These are phyloP conservation scores for Tanypteryx hageni DNA, from an alignment of 2,888 invertebrate species.

Conservation along the genomic window DNA sequence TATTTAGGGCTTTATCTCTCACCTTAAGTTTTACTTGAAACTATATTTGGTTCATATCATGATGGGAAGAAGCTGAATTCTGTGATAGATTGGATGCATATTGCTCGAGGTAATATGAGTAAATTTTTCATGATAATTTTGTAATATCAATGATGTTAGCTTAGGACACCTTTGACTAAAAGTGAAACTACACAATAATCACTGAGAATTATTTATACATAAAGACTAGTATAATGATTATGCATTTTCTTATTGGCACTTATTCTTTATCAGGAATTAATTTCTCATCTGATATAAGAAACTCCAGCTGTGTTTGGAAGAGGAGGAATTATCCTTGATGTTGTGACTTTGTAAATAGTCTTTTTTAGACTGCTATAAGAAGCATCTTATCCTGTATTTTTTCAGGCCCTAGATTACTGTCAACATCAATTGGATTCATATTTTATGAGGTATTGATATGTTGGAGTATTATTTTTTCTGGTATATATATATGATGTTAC, in stretches of 20 bases:
- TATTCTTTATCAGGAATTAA: not conserved
- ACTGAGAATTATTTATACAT: not conserved
- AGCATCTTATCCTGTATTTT: not conserved
- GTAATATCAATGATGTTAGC: not conserved
- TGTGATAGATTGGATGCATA: not conserved
- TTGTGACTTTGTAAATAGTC: too few species aligned
- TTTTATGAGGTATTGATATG: not conserved
- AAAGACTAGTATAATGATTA: not conserved
- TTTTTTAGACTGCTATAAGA: not conserved
- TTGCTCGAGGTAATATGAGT: not conserved
- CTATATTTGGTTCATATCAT: too few species aligned
- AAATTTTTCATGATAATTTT: not conserved
- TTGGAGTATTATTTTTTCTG: not conserved
- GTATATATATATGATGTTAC: not conserved
- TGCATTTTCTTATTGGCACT: not conserved
- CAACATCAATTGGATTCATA: too few species aligned
- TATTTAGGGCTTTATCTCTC: too few species aligned
- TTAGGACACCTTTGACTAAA: constrained; percentile 44
- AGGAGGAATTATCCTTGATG: not conserved
- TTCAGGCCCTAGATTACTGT: too few species aligned
- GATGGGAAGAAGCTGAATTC: too few species aligned
- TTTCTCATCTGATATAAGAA: not conserved
- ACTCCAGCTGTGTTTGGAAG: not conserved
- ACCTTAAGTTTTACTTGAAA: too few species aligned
- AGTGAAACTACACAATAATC: not conserved